Evolutionary conservation across 2,113 vertebrate genomes (phyloP), one percentile per base, ranked within the genome.

Genomic region (Erinaceus europaeus): DNA sequence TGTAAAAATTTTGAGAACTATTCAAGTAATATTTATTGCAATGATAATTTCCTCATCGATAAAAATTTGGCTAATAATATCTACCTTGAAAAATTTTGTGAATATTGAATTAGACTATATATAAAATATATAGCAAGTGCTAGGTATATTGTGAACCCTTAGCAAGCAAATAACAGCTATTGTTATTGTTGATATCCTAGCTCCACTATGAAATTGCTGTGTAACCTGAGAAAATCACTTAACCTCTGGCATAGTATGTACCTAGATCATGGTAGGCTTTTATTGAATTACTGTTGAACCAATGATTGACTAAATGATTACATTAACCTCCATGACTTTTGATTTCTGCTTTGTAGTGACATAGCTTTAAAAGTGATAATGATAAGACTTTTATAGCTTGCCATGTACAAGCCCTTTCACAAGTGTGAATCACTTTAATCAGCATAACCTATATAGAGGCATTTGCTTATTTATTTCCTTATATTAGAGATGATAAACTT

Each of bases 261-360:
- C 36, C 52, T 91, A 13, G 7, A 65, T 20, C 38, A 29, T 50
- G 53, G 17, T n/a, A 55, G 40, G 81, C 32, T 73, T 48, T 34
- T 80, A 77, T 23, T 69, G 44, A 90, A 25, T 83, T 15, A 71
- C 73, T 88, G 77, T 40, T 77, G 27, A 90, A 57, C 73, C 76
- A 61, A 55, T 81, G 5, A 74, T 65, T 69, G 29, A 84, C 14
- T 61, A 15, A 89, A 13, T 64, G 36, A 44, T 20, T 77, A 8
- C 40, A 20, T 88, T 87, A 93, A 79, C 23, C 5, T 53, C 21
- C n/a, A 48, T 27, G 44, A 32, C 6, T 29, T 86, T 77, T 57
- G 12, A 9, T 79, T 90, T 91, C 59, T 80, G 25, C 78, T 76
- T 82, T 59, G 15, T 62, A 62, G 9, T 81, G 64, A 83, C 61